Conservation (phyloP, 2,113 vertebrate species). For the Salvelinus fontinalis region DNA sequence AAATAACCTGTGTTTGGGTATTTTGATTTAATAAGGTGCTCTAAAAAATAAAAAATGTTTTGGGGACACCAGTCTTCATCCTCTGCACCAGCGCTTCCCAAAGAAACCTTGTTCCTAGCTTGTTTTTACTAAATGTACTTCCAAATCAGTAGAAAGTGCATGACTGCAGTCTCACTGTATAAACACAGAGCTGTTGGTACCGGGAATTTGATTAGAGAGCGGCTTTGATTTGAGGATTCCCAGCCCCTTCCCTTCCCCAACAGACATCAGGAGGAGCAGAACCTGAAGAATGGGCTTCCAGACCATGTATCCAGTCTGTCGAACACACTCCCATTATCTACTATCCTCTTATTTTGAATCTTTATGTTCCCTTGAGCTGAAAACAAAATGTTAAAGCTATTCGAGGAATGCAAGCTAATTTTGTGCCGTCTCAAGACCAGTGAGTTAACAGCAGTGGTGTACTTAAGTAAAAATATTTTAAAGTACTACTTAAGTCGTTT, state of each 20-base stretch:
- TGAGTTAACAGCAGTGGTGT: constrained; percentile 7
- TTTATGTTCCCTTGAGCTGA: constrained; percentile 38
- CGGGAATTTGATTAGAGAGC: constrained; percentile 66
- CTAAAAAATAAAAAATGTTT: too few species aligned
- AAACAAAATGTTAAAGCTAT: constrained; percentile 53
- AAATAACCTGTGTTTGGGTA: too few species aligned
- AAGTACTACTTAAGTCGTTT: too few species aligned
- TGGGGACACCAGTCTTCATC: not conserved
- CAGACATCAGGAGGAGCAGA: constrained; percentile 26
- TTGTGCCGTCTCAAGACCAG: constrained; percentile 22
- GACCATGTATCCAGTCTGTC: constrained; percentile 9
- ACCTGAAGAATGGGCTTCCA: constrained; percentile 22
- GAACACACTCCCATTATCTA: constrained; percentile 28
- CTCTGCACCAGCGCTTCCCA: constrained; percentile 35
- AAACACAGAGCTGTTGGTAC: constrained; percentile 73
- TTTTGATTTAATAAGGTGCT: too few species aligned
- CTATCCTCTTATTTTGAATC: constrained; percentile 31
- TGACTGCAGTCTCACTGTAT: constrained; percentile 46
- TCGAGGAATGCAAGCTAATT: constrained; percentile 58
- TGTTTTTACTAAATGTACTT: constrained; percentile 57
- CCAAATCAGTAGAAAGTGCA: constrained; percentile 15
- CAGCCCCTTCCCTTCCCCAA: constrained; percentile 31
- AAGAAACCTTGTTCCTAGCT: not conserved
- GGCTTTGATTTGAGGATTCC: constrained; percentile 55
- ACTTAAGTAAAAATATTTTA: too few species aligned